A percentile compares a stretch with the other conserved stretches of the same genome.
These are phyloP conservation scores for Ethmia dodecea DNA, from an alignment of 2,888 invertebrate genomes.

Conservation along the genomic window DNA sequence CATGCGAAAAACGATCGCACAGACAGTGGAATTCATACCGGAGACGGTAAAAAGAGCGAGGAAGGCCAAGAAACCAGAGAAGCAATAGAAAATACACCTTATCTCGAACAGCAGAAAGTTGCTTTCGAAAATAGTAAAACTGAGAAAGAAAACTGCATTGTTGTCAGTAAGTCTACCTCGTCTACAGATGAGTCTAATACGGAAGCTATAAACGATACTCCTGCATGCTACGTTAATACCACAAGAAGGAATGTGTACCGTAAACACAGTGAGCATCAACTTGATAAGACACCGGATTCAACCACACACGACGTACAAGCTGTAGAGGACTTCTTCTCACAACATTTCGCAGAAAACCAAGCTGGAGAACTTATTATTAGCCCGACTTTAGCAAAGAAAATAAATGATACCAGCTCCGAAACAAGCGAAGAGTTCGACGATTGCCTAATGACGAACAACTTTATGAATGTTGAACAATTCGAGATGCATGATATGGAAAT, in stretches of 20 bases:
- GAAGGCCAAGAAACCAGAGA: constrained; percentile 23
- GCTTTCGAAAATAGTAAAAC: background rate
- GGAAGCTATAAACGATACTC: constrained; percentile 40
- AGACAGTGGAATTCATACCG: constrained; percentile 33
- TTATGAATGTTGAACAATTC: constrained; percentile 21
- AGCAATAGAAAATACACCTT: constrained; percentile 33
- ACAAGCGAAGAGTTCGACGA: constrained; percentile 37
- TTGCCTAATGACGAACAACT: constrained; percentile 19
- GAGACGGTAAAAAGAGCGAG: constrained; percentile 23
- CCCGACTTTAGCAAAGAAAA: constrained; percentile 46
- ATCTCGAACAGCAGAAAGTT: constrained; percentile 15
- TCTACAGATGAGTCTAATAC: constrained; percentile 51
- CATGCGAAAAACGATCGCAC: constrained; percentile 15
- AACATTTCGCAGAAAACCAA: constrained; percentile 38
- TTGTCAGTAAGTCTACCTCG: constrained; percentile 36
- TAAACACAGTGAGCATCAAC: constrained; percentile 5
- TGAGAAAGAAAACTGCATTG: constrained; percentile 20
- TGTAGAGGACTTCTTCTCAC: constrained; percentile 47
- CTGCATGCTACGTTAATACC: constrained; percentile 28
- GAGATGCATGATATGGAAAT: constrained; percentile 34
- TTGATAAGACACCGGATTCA: constrained; percentile 9
- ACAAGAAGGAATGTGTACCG: constrained; percentile 21
- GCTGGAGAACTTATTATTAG: constrained; percentile 35
- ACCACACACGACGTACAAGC: constrained; percentile 17
- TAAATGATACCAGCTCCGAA: constrained; percentile 48